Evolutionary conservation across 2,797 vertebrate species (phyloP), one percentile per base, ranked within the genome.

Genomic region (Sylvia borin): DNA sequence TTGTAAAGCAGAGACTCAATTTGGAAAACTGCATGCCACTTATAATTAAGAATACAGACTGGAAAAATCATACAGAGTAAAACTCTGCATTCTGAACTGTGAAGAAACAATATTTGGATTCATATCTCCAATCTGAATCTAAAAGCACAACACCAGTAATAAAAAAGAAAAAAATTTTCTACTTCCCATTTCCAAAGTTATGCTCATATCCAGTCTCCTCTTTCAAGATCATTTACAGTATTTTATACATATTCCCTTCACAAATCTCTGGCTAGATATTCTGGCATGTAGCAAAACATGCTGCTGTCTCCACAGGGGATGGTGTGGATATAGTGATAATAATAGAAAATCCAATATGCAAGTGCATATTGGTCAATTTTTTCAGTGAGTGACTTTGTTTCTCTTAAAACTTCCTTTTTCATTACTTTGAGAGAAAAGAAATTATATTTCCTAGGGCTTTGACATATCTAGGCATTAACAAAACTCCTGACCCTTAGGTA

Each of bases 1-100:
- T 95, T 94, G 32, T 83, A 92, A 95, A 94, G 58, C 67, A 85
- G 29, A 85, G 19, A 70, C 34, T 76, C 65, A 64, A 55, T 94
- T 54, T 87, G 34, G 40, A 89, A 93, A 95, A 62, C 29, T 64
- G 25, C 25, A 64, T 82, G 47, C 45, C 26, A 67, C 40, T 70
- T 92, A 53, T 36, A 65, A 53, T 20, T 72, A 73, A 66, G 71
- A 88, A 90, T 58, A 58, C 4, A 87, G 57, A 54, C 57, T 65
- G n/a, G 14, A 75, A 89, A 86, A 84, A 47, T 76, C 19, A 62
- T 29, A 31, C 12, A 27, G 3, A 58, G 7, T 64, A 77, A 17
- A 91, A 77, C 4, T 70, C 32, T 71, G 26, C 73, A 74, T 67
- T 84, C 68, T 84, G 34, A 61, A 83, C 18, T 32, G 14, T 21